Base-by-base conservation (phyloP, 2,888 invertebrate species). In the Phrixothrix hirtus region DNA sequence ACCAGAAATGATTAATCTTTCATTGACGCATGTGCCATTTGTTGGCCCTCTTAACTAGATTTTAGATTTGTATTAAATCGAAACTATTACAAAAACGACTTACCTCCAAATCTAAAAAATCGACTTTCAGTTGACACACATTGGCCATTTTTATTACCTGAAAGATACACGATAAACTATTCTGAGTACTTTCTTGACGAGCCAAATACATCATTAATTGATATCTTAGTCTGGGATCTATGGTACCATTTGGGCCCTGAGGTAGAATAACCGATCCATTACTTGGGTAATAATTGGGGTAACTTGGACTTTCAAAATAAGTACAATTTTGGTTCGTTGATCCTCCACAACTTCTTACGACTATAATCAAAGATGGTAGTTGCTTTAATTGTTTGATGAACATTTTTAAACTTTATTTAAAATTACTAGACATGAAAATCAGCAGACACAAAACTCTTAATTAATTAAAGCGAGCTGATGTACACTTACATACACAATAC, bases 221-320 rank as follows among this genome's bases (percentile, higher is more conserved):
- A 14, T 54, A 55, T 30, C 55, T 59, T 1, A 59, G 35, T 42
- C 71, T 56, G 2, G 72, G 71, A 58, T 73, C 72, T 5, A 57
- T 54, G 0, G 45, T 43, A 1, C 43, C 46, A 5, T 47, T 41
- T 6, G 29, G 32, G 29, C 38, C 4, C n/a, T 27, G 29, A 3
- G 68, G 65, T 1, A 66, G 59, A 3, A 69, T 58, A 1, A 66
- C 62, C 5, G 65, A 62, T 10, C 67, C 65, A 16, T 66, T 63
- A 0, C 64, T 46, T 1, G 75, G 75, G 52, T 71, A 74, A 48
- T 69, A 75, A 45, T 79, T 76, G 1, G 89, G 88, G 65, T 83
- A 88, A 36, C 81, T 83, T 1, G 86, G 85, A 67, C 85, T 89
- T 43, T 85, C 85, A 64, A 91, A 89, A 75, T 89, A 89, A 1